Conservation (phyloP, 2,113 vertebrate genomes). For the Holacanthus passer region DNA sequence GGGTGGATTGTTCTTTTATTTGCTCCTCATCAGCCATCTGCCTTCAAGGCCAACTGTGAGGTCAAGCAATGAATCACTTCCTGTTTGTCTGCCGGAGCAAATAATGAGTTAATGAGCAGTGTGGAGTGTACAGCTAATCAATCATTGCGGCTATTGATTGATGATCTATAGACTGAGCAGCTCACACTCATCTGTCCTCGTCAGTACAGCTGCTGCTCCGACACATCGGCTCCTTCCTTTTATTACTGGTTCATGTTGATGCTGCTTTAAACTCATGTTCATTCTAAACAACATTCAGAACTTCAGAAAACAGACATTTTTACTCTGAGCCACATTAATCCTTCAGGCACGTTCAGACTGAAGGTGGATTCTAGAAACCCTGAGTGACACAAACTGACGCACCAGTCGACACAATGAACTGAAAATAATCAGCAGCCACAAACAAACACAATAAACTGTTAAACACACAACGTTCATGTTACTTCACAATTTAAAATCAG, state of each 20-base stretch:
- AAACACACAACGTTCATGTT: too few relatives aligned
- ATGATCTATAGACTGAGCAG: conserved; percentile 26
- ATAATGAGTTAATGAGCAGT: conserved; percentile 58
- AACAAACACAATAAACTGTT: too few relatives aligned
- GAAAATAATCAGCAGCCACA: too few relatives aligned
- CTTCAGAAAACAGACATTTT: neutral
- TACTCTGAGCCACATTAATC: neutral
- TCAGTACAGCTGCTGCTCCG: neutral
- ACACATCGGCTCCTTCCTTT: too few relatives aligned
- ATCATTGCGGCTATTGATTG: conserved; percentile 54
- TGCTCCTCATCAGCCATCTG: conserved; percentile 57
- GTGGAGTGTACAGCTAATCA: conserved; percentile 44
- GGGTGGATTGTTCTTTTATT: neutral
- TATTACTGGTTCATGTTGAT: neutral
- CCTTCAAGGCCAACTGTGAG: conserved; percentile 44
- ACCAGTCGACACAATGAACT: too few relatives aligned
- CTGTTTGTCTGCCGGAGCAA: conserved; percentile 44
- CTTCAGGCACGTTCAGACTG: too few relatives aligned
- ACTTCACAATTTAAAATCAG: too few relatives aligned
- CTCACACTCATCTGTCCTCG: conserved; percentile 17
- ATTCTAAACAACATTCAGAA: neutral
- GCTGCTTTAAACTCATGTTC: neutral
- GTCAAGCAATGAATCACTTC: conserved; percentile 73
- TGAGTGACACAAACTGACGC: too few relatives aligned
- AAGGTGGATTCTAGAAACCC: too few relatives aligned